Conservation (phyloP, 2,888 invertebrate species). For the Ecliptopera silaceata region DNA sequence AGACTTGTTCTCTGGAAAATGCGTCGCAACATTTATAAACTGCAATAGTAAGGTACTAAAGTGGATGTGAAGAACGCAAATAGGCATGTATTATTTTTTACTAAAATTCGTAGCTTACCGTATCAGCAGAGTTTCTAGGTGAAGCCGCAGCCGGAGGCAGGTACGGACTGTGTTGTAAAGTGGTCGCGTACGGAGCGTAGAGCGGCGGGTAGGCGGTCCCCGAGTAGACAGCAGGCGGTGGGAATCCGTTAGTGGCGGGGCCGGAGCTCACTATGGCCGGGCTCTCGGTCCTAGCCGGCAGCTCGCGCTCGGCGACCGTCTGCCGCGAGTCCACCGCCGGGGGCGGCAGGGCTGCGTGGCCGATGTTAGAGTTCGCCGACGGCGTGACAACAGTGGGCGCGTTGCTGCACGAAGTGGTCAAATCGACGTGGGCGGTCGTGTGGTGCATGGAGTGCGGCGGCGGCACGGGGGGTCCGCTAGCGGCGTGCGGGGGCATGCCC, state of each 20-base stretch:
- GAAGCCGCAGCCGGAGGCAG: slow-evolving; percentile 86
- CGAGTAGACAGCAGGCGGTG: slow-evolving; percentile 89
- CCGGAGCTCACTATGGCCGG: slow-evolving; percentile 83
- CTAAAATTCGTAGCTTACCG: slow-evolving; percentile 52
- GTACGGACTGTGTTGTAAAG: slow-evolving; percentile 88
- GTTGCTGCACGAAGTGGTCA: slow-evolving; percentile 25
- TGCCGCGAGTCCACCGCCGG: slow-evolving; percentile 70
- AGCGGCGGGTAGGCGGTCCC: slow-evolving; percentile 84
- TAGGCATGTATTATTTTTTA: background rate
- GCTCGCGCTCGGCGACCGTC: slow-evolving; percentile 52
- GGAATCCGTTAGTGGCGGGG: slow-evolving; percentile 83
- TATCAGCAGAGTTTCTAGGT: slow-evolving; percentile 84
- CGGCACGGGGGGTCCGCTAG: slow-evolving; percentile 48
- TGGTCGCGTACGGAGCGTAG: slow-evolving; percentile 90
- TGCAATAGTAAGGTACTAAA: background rate
- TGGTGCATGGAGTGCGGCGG: slow-evolving; percentile 58
- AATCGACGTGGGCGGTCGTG: slow-evolving; percentile 57
- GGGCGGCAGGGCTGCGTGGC: slow-evolving; percentile 62
- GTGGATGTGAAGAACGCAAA: background rate
- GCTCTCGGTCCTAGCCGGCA: slow-evolving; percentile 72
- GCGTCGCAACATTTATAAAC: background rate
- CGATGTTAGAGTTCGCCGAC: slow-evolving; percentile 49
- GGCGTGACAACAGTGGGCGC: slow-evolving; percentile 55
- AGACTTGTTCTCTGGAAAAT: slow-evolving; percentile 70
- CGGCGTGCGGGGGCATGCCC: slow-evolving; percentile 41